phyloP scores from a whole-genome alignment of 1,140 invertebrate genomes.

The Rhagoletis zephyria region DNA sequence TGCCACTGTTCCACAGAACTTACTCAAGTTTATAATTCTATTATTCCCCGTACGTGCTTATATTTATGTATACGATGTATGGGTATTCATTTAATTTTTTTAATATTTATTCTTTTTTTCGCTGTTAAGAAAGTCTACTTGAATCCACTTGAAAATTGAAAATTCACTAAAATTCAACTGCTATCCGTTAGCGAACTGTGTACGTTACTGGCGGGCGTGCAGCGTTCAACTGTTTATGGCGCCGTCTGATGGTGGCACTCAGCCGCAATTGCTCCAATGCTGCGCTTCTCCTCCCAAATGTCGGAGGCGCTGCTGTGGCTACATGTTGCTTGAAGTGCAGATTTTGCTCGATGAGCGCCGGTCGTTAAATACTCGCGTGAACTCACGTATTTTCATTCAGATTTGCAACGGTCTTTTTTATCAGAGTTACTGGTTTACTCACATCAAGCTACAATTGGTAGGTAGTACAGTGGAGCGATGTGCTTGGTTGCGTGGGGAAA shows the following conservation, averaged over 20 bases:
- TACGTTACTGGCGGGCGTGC: constrained; percentile 22
- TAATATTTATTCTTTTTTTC: neutral
- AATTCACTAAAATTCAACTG: constrained; percentile 6
- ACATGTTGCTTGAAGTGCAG: neutral
- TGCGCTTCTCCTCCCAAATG: neutral
- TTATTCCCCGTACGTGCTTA: constrained; percentile 24
- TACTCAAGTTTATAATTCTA: constrained; percentile 12
- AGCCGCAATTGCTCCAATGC: constrained; percentile 8
- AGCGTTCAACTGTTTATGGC: constrained; percentile 18
- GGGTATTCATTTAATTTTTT: neutral
- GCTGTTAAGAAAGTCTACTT: constrained; percentile 26
- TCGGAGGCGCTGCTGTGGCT: neutral
- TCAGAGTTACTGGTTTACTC: neutral
- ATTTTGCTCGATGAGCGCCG: neutral
- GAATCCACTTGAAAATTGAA: constrained; percentile 30
- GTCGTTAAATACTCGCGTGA: neutral
- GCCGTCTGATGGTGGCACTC: constrained; percentile 22
- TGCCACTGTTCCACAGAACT: neutral
- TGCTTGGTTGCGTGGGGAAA: too few species aligned
- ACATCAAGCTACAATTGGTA: too few species aligned
- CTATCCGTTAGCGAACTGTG: neutral
- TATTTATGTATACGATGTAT: neutral
- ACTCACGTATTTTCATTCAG: constrained; percentile 45
- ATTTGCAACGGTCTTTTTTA: constrained; percentile 35
- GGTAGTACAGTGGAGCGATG: neutral